Evolutionary conservation across 2,888 invertebrate species (phyloP), one percentile per base, ranked within the genome.

Genomic region (Lepeophtheirus nordmannii): DNA sequence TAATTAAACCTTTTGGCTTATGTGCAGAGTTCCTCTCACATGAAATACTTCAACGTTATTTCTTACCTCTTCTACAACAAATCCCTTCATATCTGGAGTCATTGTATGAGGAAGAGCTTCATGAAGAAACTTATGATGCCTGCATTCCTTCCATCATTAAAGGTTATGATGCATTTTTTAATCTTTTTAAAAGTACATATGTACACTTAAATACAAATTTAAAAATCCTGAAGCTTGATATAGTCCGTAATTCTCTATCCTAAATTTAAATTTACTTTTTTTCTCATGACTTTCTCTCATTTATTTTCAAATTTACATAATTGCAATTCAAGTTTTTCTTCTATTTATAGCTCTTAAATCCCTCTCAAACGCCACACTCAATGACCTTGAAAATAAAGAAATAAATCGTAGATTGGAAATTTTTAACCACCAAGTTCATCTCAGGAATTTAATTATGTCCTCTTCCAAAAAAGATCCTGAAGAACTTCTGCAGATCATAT

Each of bases 401-500:
- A 30, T 30, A 30, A 82, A 85, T 70, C 82, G 84, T 79, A 82
- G 84, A 72, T 80, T 96, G 73, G 94, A 94, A 81, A 89, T 92
- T 78, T 91, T 94, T 81, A 83, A 94, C 72, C 80, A 96, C 71
- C 91, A 93, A 80, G 93, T 96, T 89, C 93, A 96, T 73, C 80
- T 96, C 71, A 77, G 90, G 74, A 83, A 91, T 72, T 78, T 96
- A 70, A 91, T 93, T 81, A 92, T 94, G 76, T 93, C 94, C 30
- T 94, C 94, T 65, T 97, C 96, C 75, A 96, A 94, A 78, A 94
- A 94, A 46, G 96, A 96, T 81, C 97, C 96, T 96, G 94, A 94
- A 73, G 96, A 96, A 30, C 79, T 97, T 69, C 94, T 94, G 76
- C 96, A 97, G 81, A 91, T 97, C 68, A 96, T 96, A 78, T 94